Percentiles rank a stretch among this genome's conserved stretches.
phyloP scores from a whole-genome alignment of 2,113 vertebrate genomes.

The Tychaedon coryphoeus region DNA sequence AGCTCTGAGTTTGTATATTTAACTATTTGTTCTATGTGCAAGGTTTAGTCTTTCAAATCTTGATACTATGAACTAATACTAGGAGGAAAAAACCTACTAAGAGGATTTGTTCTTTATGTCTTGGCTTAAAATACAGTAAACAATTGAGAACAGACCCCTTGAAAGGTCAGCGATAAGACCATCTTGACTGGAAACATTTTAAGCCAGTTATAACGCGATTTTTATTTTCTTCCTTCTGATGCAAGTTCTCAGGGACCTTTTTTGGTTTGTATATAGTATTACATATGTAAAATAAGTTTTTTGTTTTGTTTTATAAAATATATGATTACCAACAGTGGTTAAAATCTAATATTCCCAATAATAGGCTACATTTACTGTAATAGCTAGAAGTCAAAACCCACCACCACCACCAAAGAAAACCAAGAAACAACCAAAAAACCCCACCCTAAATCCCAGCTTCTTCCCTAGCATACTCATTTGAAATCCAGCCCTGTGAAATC shows the following conservation, averaged over 20 bases:
- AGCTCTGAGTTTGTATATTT: conserved; percentile 21
- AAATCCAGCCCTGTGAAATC: background rate
- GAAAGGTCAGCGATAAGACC: background rate
- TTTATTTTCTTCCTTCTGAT: background rate
- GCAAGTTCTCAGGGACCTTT: background rate
- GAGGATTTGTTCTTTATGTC: background rate
- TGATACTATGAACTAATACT: background rate
- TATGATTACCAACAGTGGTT: background rate
- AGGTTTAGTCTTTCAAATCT: background rate
- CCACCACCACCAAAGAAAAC: background rate
- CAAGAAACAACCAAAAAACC: accelerated
- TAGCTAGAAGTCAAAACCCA: background rate
- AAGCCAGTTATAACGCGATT: background rate
- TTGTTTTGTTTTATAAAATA: background rate
- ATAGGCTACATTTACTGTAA: background rate
- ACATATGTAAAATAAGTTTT: background rate
- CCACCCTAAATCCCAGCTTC: background rate
- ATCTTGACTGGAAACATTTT: background rate
- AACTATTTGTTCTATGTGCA: background rate
- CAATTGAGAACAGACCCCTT: background rate
- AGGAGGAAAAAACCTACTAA: accelerated
- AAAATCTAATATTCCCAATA: background rate
- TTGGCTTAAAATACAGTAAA: background rate
- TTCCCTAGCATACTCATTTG: accelerated
- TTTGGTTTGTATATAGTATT: background rate